Percentiles rank a stretch among this genome's conserved stretches.
Conservation (phyloP, 2,797 vertebrate species). For the Dromococcyx pavoninus region DNA sequence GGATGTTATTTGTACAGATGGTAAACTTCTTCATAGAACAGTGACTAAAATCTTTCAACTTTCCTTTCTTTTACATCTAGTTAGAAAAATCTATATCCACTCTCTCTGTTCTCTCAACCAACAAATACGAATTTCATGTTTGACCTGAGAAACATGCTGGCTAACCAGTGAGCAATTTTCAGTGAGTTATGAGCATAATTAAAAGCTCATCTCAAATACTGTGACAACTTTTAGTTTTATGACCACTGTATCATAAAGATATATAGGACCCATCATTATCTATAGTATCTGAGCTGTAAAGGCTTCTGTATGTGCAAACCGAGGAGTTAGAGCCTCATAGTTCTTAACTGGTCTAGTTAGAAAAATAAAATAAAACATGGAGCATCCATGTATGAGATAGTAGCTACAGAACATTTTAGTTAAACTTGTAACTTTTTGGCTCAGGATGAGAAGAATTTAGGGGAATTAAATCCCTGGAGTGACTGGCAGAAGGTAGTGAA, state of each 20-base stretch:
- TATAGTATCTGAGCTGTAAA: slow-evolving; percentile 21
- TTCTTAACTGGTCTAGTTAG: background rate
- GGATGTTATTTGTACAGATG: background rate
- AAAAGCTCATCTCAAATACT: background rate
- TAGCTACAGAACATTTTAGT: background rate
- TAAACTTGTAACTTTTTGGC: background rate
- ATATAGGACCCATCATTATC: background rate
- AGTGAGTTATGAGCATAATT: slow-evolving; percentile 25
- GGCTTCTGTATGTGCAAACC: background rate
- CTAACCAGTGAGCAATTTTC: background rate
- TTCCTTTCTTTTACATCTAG: background rate
- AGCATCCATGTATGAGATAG: background rate
- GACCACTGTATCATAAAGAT: background rate
- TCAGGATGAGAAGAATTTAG: background rate
- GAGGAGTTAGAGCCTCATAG: background rate
- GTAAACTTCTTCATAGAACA: background rate
- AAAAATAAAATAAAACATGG: background rate
- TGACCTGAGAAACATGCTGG: background rate
- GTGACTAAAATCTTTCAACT: background rate
- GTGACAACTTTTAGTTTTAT: slow-evolving; percentile 24
- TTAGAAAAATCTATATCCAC: background rate
- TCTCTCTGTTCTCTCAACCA: background rate
- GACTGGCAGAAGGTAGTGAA: background rate
- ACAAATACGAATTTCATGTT: background rate
- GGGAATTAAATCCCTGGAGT: background rate